Evolutionary conservation across 2,888 invertebrate genomes (phyloP), one percentile per base, ranked within the genome.

Genomic region (Epinotia brunnichana): DNA sequence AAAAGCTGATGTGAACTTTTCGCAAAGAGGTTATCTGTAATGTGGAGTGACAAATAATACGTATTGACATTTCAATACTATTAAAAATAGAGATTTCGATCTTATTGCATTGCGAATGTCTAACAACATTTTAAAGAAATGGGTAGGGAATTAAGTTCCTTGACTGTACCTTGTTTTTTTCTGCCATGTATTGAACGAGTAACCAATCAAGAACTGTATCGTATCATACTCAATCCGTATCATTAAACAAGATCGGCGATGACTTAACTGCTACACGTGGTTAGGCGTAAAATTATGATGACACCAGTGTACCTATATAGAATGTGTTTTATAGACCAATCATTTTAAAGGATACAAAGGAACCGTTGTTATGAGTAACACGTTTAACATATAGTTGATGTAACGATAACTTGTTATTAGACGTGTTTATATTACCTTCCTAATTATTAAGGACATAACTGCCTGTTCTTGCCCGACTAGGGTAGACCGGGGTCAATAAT

Each of bases 211-310:
- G n/a, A 35, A 41, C 2, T 35, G 35, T 39, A 39, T 66, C 64
- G 35, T 39, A 39, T 66, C 64, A 66, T 15, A 39, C 7, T 11
- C n/a, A 56, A 2, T 51, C 24, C 19, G 19, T 56, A 54, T 56
- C 39, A 62, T 9, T 51, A 19, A 24, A 11, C 53, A 39, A 24
- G 56, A 57, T 62, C 19, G 54, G 35, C 56, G 68, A 73, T 73
- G 68, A 73, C 57, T 44, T 74, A 66, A 69, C 70, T 41, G 19
- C 51, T 64, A 66, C 62, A 62, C 62, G 54, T 68, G 72, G 74
- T 70, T 69, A 72, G 67, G 68, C 72, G 68, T 75, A 67, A 76
- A 78, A 80, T 79, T 74, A 73, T 70, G 77, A 81, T 81, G 81
- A 81, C 79, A 80, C 81, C 81, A 81, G 75, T 74, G 70, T 60